Conservation (phyloP, 2,888 invertebrate genomes). For the Temnothorax unifasciatus region DNA sequence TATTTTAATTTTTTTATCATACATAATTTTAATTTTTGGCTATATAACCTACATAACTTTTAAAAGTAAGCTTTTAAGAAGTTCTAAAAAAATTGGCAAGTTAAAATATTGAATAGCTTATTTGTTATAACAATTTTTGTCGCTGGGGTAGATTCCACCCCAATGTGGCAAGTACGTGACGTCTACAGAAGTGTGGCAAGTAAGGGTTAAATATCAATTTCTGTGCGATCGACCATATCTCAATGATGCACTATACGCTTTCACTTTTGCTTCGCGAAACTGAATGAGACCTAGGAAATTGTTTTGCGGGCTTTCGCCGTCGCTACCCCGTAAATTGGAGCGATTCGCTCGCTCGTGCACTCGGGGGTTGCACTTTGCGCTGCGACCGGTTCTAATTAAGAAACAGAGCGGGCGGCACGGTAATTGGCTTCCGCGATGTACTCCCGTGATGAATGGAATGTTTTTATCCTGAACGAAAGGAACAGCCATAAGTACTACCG, state of each 20-base stretch:
- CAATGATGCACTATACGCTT: conserved; percentile 29
- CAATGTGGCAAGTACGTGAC: too few species aligned
- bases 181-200: too few species aligned
- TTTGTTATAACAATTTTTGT: too few species aligned
- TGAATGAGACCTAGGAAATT: conserved; percentile 38
- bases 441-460: conserved; percentile 66
- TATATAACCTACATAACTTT: too few species aligned
- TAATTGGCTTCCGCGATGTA: conserved; percentile 73
- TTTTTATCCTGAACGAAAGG: conserved; percentile 71
- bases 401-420: conserved; percentile 67
- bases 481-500: conserved; percentile 68
- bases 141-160: too few species aligned
- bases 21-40: too few species aligned
- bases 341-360: conserved; percentile 38
- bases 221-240: conserved; percentile 36
- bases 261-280: conserved; percentile 31
- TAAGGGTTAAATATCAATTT: conserved; percentile 25
- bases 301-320: conserved; percentile 27
- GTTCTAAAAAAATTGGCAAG: too few species aligned
- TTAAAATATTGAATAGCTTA: too few species aligned
- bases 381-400: conserved; percentile 70
- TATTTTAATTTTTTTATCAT: too few species aligned
- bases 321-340: conserved; percentile 39
- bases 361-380: conserved; percentile 64
- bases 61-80: too few species aligned